Evolutionary conservation across 2,797 vertebrate genomes (phyloP).

Genomic region (Phylloscopus collybita): DNA sequence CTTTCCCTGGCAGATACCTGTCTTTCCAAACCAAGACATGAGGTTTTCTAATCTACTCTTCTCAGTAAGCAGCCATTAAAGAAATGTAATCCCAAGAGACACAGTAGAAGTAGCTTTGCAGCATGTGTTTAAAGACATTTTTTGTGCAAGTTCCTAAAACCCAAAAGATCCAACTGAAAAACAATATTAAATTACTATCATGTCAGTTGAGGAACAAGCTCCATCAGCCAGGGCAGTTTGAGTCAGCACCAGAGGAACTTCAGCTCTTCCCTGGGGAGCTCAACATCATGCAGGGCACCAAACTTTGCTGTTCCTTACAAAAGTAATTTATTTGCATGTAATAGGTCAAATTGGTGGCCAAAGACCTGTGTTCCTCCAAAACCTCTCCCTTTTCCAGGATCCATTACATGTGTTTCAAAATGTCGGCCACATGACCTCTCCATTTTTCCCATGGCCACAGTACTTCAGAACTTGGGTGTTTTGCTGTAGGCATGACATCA

Average conservation of each 20-base stretch:
- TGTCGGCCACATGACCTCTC: background rate
- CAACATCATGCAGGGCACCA: fast-evolving
- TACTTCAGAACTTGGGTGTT: background rate
- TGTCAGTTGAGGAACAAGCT: background rate
- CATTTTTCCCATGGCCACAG: fast-evolving
- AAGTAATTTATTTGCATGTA: background rate
- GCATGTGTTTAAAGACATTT: background rate
- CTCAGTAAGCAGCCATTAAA: background rate
- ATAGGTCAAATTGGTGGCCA: background rate
- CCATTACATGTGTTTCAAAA: background rate
- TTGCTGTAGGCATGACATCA: fast-evolving
- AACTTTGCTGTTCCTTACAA: background rate
- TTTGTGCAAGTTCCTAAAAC: background rate
- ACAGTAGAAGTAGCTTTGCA: background rate
- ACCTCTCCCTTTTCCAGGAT: background rate
- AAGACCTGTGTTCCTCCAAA: background rate
- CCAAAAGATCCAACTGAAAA: background rate
- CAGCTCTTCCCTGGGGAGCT: background rate
- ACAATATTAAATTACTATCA: background rate
- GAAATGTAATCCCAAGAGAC: background rate
- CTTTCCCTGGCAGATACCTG: too few relatives aligned
- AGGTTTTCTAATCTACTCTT: background rate
- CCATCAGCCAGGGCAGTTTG: background rate
- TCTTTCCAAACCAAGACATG: too few relatives aligned
- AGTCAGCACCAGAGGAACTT: background rate